Evolutionary conservation across 2,797 vertebrate genomes (phyloP), one percentile per base, ranked within the genome.

Genomic region (Gymnothorax javanicus): DNA sequence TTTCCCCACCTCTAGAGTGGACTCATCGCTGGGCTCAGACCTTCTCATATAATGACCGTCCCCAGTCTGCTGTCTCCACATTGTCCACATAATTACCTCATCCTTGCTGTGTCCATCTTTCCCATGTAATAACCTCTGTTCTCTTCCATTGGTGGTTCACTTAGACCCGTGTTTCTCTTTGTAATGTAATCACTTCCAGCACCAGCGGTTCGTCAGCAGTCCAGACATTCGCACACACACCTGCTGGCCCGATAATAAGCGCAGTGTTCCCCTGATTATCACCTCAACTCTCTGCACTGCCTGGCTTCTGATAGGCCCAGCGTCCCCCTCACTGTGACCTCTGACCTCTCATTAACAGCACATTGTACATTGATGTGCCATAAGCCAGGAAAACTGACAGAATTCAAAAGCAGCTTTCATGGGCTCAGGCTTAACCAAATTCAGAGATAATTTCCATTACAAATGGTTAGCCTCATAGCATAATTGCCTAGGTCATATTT

Each of bases 171-270:
- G 57, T 58, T 59, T 59, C 4, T 59, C 75, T 20, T 59, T 82
- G 9, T 20, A 43, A 54, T 73, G 50, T 75, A 81, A 73, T 86
- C 82, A 87, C n/a, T 83, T 69, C 60, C 62, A 86, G 79, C 85
- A 17, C 33, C 33, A 43, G 50, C 43, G 7, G 73, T 15, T 43
- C 33, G 50, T 50, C 20, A 2, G 9, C 56, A 20, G 52, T 50
- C 77, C 77, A 20, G 50, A n/a, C 50, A 52, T 81, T 17, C 4
- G 4, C 15, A 2, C 77, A 11, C 77, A 43, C 33, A 43, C 33
- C 27, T 20, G 71, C 13, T 43, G 27, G 71, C 27, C 33, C 9
- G 12, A 25, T 1, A 33, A 43, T 33, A 33, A 25, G 11, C 33
- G 27, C 27, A 59, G 2, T 33, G 9, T 75, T 75, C 33, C 33